Percentiles rank a stretch among this genome's conserved stretches.
These are phyloP conservation scores for Archips xylosteana DNA, from an alignment of 2,888 invertebrate species.

Conservation along the genomic window DNA sequence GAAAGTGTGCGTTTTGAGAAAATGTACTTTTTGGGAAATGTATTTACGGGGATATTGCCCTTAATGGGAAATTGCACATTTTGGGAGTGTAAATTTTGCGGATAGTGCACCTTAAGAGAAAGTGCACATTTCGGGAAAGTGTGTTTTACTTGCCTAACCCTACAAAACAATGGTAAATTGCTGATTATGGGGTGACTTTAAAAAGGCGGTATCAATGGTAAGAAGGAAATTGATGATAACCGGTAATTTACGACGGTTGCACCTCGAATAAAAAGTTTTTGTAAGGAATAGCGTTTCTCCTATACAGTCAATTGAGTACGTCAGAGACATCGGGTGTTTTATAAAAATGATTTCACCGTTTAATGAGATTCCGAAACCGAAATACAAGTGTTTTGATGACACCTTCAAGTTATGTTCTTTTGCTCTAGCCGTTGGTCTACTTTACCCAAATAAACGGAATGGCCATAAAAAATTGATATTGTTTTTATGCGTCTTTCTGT, in stretches of 20 bases:
- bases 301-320: not conserved
- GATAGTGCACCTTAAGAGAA: too few species aligned
- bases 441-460: conserved; percentile 66
- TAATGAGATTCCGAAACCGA: conserved; percentile 43
- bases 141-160: too few species aligned
- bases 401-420: conserved; percentile 66
- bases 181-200: conserved; percentile 8
- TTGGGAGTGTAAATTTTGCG: too few species aligned
- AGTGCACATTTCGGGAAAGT: too few species aligned
- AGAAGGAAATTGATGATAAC: conserved; percentile 11
- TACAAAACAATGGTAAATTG: conserved; percentile 19
- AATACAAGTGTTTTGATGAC: conserved; percentile 64
- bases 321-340: not conserved
- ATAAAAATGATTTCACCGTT: conserved; percentile 33
- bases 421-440: conserved; percentile 60
- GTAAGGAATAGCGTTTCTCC: not conserved
- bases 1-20: too few species aligned
- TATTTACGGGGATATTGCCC: too few species aligned
- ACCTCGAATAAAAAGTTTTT: conserved; percentile 12
- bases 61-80: too few species aligned
- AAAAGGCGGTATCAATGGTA: conserved; percentile 9
- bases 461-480: conserved; percentile 49
- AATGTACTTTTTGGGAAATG: too few species aligned
- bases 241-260: conserved; percentile 15
- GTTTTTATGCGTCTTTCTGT: conserved; percentile 48